Evolutionary conservation across 2,113 vertebrate species (phyloP).

Genomic region (Plotosus lineatus): DNA sequence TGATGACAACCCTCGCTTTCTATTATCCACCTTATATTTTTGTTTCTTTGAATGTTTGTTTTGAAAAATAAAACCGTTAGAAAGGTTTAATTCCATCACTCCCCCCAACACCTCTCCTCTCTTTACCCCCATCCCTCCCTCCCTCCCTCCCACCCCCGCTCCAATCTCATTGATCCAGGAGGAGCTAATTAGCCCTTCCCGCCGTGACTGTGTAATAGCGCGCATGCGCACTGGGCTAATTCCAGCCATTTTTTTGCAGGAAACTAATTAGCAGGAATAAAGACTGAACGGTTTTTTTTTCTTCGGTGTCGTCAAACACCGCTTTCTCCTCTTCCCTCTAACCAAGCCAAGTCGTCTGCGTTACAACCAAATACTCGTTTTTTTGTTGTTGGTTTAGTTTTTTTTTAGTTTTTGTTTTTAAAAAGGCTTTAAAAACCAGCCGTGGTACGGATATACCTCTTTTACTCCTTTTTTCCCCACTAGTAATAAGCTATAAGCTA

Average conservation of each 20-base stretch:
- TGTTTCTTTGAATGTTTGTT: conserved; percentile 57
- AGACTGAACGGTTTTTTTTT: conserved; percentile 95
- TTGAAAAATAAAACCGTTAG: conserved; percentile 51
- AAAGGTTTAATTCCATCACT: conserved; percentile 66
- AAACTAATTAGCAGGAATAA: conserved; percentile 99
- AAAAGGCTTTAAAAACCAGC: conserved; percentile 75
- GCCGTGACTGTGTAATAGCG: conserved; percentile 99
- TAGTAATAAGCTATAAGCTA: conserved; percentile 78
- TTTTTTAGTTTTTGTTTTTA: background rate
- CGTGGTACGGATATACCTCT: conserved; percentile 69
- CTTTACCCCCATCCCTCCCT: conserved; percentile 65
- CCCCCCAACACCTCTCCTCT: conserved; percentile 60
- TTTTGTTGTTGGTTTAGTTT: conserved; percentile 33
- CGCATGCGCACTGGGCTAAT: conserved; percentile 99
- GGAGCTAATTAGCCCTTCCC: conserved; percentile 99
- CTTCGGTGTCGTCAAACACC: conserved; percentile 90
- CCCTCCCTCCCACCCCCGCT: conserved; percentile 81
- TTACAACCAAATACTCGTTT: conserved; percentile 82
- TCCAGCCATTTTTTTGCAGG: conserved; percentile 99
- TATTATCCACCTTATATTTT: background rate
- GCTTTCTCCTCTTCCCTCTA: conserved; percentile 83
- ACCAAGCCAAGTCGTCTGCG: conserved; percentile 79
- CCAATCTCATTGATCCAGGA: conserved; percentile 99
- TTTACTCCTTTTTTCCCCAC: conserved; percentile 47
- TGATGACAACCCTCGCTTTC: background rate